Conservation (phyloP, 64 coral and sea anemone species). For the Stylophora pistillata region DNA sequence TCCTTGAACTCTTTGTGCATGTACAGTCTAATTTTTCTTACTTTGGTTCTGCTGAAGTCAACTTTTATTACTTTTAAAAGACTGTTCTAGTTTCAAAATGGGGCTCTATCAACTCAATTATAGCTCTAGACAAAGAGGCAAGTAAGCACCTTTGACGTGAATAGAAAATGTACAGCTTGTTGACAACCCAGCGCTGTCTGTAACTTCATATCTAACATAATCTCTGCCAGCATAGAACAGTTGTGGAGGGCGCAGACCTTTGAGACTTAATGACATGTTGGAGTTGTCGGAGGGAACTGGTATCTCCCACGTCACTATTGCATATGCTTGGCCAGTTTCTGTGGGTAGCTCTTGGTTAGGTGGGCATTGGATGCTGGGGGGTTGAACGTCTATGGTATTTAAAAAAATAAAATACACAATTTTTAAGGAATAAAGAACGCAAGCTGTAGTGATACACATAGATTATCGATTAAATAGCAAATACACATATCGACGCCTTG, state of each 20-base stretch:
- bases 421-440: not conserved
- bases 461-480: too few relatives aligned
- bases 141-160: constrained; percentile 17
- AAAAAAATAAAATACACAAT: too few relatives aligned
- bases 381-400: not conserved
- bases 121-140: not conserved
- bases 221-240: not conserved
- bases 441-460: not conserved
- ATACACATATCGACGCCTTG: too few relatives aligned
- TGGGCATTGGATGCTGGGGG: constrained; percentile 26
- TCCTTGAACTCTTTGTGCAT: too few relatives aligned
- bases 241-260: not conserved
- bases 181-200: not conserved
- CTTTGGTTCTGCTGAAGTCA: too few relatives aligned
- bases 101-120: too few relatives aligned
- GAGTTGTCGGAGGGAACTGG: constrained; percentile 47
- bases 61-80: too few relatives aligned
- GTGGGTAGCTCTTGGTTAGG: not conserved
- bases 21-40: too few relatives aligned
- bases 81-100: too few relatives aligned
- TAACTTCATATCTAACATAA: not conserved
- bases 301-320: constrained; percentile 28
- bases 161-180: constrained; percentile 21
- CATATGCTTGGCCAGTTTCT: constrained; percentile 15
- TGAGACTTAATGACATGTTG: not conserved